phyloP scores from a whole-genome alignment of 1,140 invertebrate genomes.

The Pinna nobilis region DNA sequence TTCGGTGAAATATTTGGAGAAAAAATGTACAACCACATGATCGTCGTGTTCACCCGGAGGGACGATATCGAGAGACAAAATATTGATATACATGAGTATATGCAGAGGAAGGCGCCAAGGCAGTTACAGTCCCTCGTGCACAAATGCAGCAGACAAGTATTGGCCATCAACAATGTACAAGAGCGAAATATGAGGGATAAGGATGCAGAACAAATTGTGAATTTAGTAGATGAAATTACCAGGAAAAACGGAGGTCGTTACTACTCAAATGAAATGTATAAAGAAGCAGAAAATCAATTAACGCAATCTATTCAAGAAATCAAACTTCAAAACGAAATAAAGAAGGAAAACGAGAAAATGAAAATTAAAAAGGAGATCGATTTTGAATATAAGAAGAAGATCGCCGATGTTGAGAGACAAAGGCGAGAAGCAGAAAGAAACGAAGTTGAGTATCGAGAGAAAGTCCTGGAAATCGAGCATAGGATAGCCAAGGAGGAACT shows the following conservation, averaged over 20 bases:
- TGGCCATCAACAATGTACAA: slow-evolving; percentile 20
- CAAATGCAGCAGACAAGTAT: neutral
- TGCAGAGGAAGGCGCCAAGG: neutral
- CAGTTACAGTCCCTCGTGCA: neutral
- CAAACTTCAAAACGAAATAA: too few species aligned
- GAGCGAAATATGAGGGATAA: neutral
- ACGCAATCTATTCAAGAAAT: too few species aligned
- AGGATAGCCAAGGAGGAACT: too few species aligned
- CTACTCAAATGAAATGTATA: slow-evolving; percentile 28
- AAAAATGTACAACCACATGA: neutral
- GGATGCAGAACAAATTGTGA: neutral
- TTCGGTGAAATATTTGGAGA: slow-evolving; percentile 19
- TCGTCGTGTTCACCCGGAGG: slow-evolving; percentile 1
- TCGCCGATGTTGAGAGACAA: too few species aligned
- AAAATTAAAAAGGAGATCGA: too few species aligned
- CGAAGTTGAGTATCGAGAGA: too few species aligned
- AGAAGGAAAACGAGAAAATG: too few species aligned
- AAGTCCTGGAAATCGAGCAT: too few species aligned
- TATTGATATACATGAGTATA: neutral
- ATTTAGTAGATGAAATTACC: neutral
- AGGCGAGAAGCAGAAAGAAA: too few species aligned
- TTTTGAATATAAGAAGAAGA: too few species aligned
- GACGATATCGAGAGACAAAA: neutral
- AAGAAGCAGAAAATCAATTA: slow-evolving; percentile 18
- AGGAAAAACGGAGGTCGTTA: slow-evolving; percentile 1